Evolutionary conservation across 1,140 invertebrate genomes (phyloP), one percentile per base, ranked within the genome.

Genomic region (Trachelipus rathkii): DNA sequence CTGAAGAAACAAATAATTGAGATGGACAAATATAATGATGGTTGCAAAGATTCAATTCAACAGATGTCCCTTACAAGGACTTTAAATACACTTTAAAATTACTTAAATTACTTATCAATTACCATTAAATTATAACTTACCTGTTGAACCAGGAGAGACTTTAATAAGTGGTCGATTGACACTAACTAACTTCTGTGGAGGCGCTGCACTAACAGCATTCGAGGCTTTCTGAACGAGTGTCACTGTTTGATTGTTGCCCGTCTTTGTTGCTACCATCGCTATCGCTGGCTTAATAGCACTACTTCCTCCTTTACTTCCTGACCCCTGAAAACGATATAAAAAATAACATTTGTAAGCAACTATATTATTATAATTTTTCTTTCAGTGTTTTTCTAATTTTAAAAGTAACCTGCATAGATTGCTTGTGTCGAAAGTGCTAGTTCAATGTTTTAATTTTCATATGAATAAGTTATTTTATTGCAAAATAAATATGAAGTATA

Each of bases 151-250:
- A 13, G 79, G 77, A 13, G 79, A 78, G 43, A 81, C 79, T 43
- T 81, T 81, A 46, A 81, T 76, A 23, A 81, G 69, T n/a, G 79
- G 79, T 43, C 79, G 60, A 53, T 81, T 81, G 60, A 81, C 79
- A 50, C 77, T 81, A 72, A 81, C 79, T 43, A 81, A 76, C 73
- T 81, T 81, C 72, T 81, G 79, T 13, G 77, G 73, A 7, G 79
- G 79, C n/a, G 76, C 79, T 10, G 79, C 75, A 53, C 76, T 43
- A 21, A 81, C 75, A 21, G 44, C 75, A 10, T 76, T 78, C 23
- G 77, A 67, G 21, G 77, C 76, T 19, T 81, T 81, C 71, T 78
- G 79, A 43, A 81, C 79, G 23, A 81, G 45, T 9, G 79, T 81
- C 5, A 81, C 79, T 2, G 79, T 78, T 72, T 78, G 79, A 0